A percentile compares a stretch with the other conserved stretches of the same genome.
Conservation (phyloP, 35 echinoderm and acorn worm genomes). For the Nesometra sesokonis region DNA sequence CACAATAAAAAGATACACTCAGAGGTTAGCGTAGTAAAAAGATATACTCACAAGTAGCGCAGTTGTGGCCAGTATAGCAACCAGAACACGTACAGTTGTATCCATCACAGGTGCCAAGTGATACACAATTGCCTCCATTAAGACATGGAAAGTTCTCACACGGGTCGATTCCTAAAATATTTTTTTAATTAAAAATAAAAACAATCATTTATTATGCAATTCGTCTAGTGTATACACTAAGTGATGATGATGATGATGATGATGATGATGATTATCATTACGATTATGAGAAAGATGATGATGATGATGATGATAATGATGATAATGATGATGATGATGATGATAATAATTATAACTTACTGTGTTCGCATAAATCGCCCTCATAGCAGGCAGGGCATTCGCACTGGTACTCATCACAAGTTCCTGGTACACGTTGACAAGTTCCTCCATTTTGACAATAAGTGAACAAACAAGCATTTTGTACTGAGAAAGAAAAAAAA, state of each 20-base stretch:
- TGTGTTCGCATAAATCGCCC: slow-evolving; percentile 40
- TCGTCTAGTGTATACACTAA: no score
- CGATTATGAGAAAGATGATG: no score
- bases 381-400: slow-evolving; percentile 50
- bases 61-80: slow-evolving; percentile 25
- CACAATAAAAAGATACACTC: no score
- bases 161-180: background rate
- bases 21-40: no score
- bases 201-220: no score
- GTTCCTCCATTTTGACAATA: slow-evolving; percentile 42
- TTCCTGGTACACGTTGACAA: slow-evolving; percentile 24
- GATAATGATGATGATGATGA: no score
- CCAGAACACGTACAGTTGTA: slow-evolving; percentile 27
- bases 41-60: slow-evolving; percentile 24
- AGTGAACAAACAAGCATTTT: slow-evolving; percentile 26
- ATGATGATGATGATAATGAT: no score
- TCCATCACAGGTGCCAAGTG: background rate
- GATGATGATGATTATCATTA: no score
- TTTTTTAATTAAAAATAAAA: no score
- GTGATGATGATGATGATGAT: no score
- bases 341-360: no score
- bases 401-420: slow-evolving; percentile 47
- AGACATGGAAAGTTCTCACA: slow-evolving; percentile 3
- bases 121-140: slow-evolving; percentile 23
- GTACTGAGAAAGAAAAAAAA: background rate